Base-by-base conservation (phyloP, 2,797 vertebrate species). In the Tapirus indicus region DNA sequence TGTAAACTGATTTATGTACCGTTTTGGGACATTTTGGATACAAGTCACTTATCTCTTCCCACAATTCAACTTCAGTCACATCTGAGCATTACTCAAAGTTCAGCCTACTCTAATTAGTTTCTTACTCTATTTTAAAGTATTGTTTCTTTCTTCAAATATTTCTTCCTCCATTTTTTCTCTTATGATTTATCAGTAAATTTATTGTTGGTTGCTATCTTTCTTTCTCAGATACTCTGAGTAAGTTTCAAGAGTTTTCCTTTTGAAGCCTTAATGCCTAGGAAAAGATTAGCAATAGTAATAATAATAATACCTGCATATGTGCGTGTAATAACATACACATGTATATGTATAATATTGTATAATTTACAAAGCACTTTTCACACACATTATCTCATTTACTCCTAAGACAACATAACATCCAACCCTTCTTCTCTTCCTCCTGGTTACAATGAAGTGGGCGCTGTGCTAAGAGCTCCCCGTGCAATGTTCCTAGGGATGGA, bases 281-380 rank as follows among this genome's bases (percentile, higher is more conserved):
- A 79, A 92, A 88, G 38, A 80, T 54, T 92, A 68, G 13, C 58
- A 77, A 47, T 29, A 68, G 2, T 12, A 91, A n/a, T 27, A 6
- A 64, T 27, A 6, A 58, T 44, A 85, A 75, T 54, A 69, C 10
- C 32, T 32, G 16, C 21, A 16, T 7, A 69, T 27, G 56, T 88
- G 20, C 69, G 78, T 14, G 41, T 23, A 86, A 47, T 79, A 58
- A 77, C 69, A 78, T 58, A 71, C 29, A 0, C 10, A 35, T 17
- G 16, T 1, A 5, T 52, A n/a, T n/a, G 1, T 88, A 17, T 79
- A 69, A n/a, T 75, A 35, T 29, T 21, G 60, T 69, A 27, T 83
- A n/a, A 86, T 25, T 87, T 85, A 60, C 60, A 60, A 94, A 96
- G 32, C 20, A 62, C 4, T 88, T 89, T 94, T 93, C 21, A 38